Evolutionary conservation across 2,888 invertebrate species (phyloP).

Genomic region (Macropis europaea): DNA sequence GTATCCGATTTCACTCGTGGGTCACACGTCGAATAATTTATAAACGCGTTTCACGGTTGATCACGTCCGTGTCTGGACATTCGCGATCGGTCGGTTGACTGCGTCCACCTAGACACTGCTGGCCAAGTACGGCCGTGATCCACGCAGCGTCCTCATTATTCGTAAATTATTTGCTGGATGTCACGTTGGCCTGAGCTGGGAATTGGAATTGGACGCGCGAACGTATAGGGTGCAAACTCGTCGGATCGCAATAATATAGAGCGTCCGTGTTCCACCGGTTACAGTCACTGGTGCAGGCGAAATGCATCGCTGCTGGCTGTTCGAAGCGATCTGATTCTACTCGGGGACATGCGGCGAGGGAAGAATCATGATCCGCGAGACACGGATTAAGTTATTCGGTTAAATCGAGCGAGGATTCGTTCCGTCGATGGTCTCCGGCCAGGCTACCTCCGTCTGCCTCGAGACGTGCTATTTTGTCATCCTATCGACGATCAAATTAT

Average conservation of each 20-base stretch:
- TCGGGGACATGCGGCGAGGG: not conserved
- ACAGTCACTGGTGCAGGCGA: constrained; percentile 33
- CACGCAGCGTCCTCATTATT: constrained; percentile 66
- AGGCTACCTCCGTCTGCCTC: not conserved
- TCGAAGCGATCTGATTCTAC: constrained; percentile 4
- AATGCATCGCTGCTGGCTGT: constrained; percentile 40
- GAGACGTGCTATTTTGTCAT: constrained; percentile 44
- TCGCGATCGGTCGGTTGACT: constrained; percentile 58
- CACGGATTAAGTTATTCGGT: too few species aligned
- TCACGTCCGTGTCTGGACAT: constrained; percentile 51
- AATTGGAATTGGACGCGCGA: constrained; percentile 64
- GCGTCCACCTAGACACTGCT: constrained; percentile 13
- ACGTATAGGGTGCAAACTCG: constrained; percentile 49
- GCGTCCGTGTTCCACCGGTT: constrained; percentile 55
- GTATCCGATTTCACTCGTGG: constrained; percentile 27
- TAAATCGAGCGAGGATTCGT: constrained; percentile 38
- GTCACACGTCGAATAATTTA: constrained; percentile 46
- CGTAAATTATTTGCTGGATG: constrained; percentile 68
- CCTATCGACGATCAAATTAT: constrained; percentile 56
- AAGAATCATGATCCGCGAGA: not conserved
- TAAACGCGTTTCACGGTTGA: constrained; percentile 56
- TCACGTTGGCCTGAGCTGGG: constrained; percentile 58
- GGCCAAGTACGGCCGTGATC: constrained; percentile 47
- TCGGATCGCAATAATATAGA: constrained; percentile 59
- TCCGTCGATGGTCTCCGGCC: constrained; percentile 2